These are phyloP conservation scores for Podotricha telesiphe DNA, from an alignment of 2,888 invertebrate genomes.

Conservation along the genomic window DNA sequence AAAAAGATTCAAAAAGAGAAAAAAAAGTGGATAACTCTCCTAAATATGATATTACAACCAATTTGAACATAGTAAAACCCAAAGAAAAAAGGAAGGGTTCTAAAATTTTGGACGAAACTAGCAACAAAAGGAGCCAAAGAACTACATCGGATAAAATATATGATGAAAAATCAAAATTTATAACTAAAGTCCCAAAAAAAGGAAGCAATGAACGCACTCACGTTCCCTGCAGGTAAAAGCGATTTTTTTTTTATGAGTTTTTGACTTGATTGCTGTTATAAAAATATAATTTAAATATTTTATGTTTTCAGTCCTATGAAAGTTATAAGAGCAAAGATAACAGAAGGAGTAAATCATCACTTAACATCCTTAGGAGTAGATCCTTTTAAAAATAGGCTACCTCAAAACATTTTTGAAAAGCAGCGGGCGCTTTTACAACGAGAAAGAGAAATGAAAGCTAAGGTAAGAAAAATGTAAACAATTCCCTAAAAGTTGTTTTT, in stretches of 20 bases:
- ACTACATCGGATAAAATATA: conserved; percentile 38
- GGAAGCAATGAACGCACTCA: conserved; percentile 37
- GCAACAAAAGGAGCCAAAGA: conserved; percentile 24
- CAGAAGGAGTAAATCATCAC: conserved; percentile 80
- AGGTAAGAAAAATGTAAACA: conserved; percentile 64
- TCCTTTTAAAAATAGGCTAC: conserved; percentile 84
- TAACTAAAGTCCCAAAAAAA: conserved; percentile 25
- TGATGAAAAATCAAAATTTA: conserved; percentile 23
- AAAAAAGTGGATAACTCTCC: conserved; percentile 16
- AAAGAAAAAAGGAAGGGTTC: conserved; percentile 31
- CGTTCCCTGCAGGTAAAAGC: conserved; percentile 40
- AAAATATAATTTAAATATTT: background rate
- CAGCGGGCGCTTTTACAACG: conserved; percentile 83
- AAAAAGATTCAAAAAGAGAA: conserved; percentile 30
- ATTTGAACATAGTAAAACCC: conserved; percentile 43
- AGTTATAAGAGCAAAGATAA: conserved; percentile 72
- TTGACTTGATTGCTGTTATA: background rate
- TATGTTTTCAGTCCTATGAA: conserved; percentile 61
- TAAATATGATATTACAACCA: conserved; percentile 7
- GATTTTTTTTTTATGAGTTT: background rate
- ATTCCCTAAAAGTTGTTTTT: background rate
- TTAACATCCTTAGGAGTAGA: conserved; percentile 85
- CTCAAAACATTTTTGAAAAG: conserved; percentile 81
- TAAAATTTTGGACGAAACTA: conserved; percentile 29
- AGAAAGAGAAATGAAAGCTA: conserved; percentile 81